These are phyloP conservation scores for Melanerpes aurifrons DNA, from an alignment of 2,113 vertebrate species.

Conservation along the genomic window DNA sequence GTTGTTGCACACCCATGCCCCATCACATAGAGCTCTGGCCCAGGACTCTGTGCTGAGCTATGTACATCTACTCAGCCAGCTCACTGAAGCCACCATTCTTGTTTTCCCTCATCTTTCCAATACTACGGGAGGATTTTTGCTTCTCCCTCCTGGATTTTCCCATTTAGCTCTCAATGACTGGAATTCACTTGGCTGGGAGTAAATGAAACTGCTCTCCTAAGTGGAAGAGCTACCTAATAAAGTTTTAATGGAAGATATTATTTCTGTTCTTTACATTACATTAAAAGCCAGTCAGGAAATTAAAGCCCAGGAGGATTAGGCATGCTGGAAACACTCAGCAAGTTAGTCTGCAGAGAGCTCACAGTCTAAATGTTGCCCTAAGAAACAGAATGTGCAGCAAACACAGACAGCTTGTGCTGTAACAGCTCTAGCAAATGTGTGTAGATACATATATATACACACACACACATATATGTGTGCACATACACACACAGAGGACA, in stretches of 20 bases:
- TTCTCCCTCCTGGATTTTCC: neutral
- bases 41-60: neutral
- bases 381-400: neutral
- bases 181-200: neutral
- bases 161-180: neutral
- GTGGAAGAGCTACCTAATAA: conserved; percentile 50
- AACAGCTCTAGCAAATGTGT: neutral
- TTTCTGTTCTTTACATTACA: conserved; percentile 62
- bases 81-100: neutral
- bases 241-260: conserved; percentile 56
- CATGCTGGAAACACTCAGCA: conserved; percentile 16
- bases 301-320: conserved; percentile 35
- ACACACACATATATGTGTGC: too few species aligned
- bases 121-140: neutral
- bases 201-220: conserved; percentile 6
- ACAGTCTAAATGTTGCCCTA: neutral
- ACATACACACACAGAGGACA: neutral
- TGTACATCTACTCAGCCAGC: neutral
- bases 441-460: neutral
- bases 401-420: neutral
- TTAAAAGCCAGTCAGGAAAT: conserved; percentile 46
- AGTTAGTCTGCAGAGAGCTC: conserved; percentile 11
- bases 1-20: neutral
- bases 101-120: neutral
- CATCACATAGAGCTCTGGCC: neutral